Conservation (phyloP, 2,113 vertebrate genomes). For the Cephalopterus ornatus region DNA sequence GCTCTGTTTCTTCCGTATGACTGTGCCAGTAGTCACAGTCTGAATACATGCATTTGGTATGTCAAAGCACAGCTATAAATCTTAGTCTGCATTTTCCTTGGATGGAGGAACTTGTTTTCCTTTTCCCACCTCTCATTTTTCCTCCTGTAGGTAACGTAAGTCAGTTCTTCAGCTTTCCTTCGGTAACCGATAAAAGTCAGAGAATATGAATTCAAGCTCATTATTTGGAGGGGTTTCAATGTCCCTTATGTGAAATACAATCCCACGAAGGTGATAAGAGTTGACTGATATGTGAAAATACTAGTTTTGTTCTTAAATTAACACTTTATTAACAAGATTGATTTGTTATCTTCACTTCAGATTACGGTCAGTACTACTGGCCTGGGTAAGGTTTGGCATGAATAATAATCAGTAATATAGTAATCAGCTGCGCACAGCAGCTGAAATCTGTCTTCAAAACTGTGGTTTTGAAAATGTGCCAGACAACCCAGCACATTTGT, state of each 20-base stretch:
- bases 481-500: neutral
- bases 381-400: neutral
- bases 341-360: neutral
- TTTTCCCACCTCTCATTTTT: neutral
- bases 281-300: neutral
- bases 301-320: neutral
- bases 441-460: neutral
- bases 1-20: neutral
- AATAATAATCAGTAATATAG: neutral
- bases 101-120: neutral
- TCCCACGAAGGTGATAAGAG: neutral
- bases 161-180: neutral
- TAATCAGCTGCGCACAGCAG: neutral
- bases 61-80: neutral
- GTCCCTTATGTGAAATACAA: neutral
- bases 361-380: neutral
- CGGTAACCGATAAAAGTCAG: neutral
- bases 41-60: neutral
- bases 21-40: neutral
- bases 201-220: neutral
- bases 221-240: neutral
- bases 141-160: rapidly evolving
- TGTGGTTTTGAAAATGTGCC: neutral
- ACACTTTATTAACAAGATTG: neutral
- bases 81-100: neutral